phyloP scores from a whole-genome alignment of 2,113 vertebrate species.

The Dryoscopus gambensis region DNA sequence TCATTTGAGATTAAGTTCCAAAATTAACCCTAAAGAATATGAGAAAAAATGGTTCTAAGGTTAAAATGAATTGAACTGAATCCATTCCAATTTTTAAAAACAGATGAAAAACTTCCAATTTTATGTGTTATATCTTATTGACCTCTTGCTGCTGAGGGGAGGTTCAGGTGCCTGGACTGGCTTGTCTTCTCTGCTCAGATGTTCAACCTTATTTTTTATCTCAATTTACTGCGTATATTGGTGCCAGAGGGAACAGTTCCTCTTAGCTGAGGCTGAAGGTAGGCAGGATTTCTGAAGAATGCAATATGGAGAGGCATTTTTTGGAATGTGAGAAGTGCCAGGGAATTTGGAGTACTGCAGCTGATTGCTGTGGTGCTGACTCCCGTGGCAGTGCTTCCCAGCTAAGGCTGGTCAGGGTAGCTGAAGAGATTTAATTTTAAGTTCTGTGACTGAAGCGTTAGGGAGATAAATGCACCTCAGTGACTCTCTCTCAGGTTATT shows the following conservation, averaged over 20 bases:
- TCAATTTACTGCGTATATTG: background rate
- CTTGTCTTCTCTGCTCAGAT: background rate
- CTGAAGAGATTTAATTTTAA: background rate
- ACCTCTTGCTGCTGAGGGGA: background rate
- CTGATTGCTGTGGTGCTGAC: background rate
- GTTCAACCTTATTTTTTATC: background rate
- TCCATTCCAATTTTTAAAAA: background rate
- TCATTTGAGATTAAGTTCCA: slow-evolving; percentile 29
- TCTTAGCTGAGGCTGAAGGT: background rate
- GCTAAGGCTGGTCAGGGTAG: background rate
- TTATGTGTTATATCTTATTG: background rate
- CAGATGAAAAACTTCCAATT: background rate
- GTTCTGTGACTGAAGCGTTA: background rate
- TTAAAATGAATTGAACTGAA: slow-evolving; percentile 20
- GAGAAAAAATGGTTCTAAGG: background rate
- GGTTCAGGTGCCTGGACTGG: background rate
- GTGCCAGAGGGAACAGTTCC: background rate
- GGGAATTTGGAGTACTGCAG: background rate
- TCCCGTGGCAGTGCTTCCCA: background rate
- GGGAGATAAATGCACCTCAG: background rate
- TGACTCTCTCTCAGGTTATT: background rate
- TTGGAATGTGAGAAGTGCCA: background rate
- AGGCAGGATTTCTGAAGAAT: background rate
- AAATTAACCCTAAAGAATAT: slow-evolving; percentile 26
- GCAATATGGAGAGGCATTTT: background rate